Evolutionary conservation across 2,113 vertebrate genomes (phyloP).

Genomic region (Ciconia boyciana): DNA sequence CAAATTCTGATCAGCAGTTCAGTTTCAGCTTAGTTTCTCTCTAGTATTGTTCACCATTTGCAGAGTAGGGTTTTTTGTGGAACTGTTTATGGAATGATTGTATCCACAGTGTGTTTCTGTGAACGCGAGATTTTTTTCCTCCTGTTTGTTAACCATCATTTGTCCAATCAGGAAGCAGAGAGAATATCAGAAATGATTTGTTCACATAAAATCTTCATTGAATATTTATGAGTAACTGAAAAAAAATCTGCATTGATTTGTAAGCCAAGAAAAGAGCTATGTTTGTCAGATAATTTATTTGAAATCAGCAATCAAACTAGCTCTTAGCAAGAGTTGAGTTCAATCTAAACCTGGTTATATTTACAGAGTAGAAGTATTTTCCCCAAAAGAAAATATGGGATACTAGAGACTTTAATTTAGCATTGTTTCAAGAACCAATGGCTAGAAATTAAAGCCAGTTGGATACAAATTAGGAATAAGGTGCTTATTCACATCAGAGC

Average conservation of each 20-base stretch:
- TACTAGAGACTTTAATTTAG: background rate
- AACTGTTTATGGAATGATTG: background rate
- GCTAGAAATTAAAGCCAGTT: background rate
- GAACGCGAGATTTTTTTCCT: background rate
- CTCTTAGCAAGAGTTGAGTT: background rate
- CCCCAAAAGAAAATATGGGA: background rate
- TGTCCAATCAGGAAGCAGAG: background rate
- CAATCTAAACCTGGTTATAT: background rate
- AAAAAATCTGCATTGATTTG: background rate
- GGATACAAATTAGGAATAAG: background rate
- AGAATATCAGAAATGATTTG: background rate
- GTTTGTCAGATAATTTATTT: background rate
- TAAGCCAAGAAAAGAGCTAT: background rate
- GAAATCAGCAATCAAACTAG: background rate
- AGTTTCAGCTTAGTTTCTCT: background rate
- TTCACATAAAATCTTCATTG: background rate
- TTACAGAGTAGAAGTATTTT: background rate
- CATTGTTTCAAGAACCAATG: background rate
- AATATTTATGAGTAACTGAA: constrained; percentile 9
- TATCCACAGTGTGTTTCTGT: background rate
- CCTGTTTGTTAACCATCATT: background rate
- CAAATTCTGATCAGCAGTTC: constrained; percentile 16
- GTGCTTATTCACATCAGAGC: background rate
- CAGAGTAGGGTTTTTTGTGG: background rate
- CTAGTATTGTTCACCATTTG: background rate